Percentiles rank a stretch among this genome's conserved stretches.
These are phyloP conservation scores for Propithecus perrieri DNA, from an alignment of 2,797 vertebrate genomes.

Conservation along the genomic window DNA sequence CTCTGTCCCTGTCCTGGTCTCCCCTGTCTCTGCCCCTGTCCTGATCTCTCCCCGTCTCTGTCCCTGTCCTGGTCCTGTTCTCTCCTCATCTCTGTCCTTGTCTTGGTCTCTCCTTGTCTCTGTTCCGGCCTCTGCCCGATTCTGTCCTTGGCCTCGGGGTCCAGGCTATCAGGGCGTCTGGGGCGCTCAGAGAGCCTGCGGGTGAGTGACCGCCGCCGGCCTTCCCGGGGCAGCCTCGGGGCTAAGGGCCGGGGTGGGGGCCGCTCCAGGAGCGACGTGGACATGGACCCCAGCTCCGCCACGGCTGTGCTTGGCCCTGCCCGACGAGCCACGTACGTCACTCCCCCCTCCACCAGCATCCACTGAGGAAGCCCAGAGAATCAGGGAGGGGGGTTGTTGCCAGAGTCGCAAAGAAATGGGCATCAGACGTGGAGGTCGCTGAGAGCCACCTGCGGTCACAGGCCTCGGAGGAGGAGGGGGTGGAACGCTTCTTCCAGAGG, in stretches of 20 bases:
- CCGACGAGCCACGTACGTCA: conserved; percentile 81
- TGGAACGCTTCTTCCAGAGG: not conserved
- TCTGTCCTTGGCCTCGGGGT: conserved; percentile 69
- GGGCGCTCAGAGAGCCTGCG: conserved; percentile 94
- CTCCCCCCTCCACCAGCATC: not conserved
- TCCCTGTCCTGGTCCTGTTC: not conserved
- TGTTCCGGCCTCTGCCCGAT: conserved; percentile 49
- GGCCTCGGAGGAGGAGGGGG: conserved; percentile 72
- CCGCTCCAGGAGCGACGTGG: conserved; percentile 96
- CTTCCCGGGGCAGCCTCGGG: conserved; percentile 88
- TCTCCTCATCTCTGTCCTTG: not conserved
- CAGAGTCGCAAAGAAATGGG: not conserved
- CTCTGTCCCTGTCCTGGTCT: not conserved
- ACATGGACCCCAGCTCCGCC: conserved; percentile 89
- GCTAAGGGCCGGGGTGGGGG: conserved; percentile 91
- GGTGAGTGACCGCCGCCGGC: conserved; percentile 90
- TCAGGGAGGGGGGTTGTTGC: conserved; percentile 23
- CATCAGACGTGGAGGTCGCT: not conserved
- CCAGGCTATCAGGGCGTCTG: conserved; percentile 89
- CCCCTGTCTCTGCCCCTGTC: not conserved
- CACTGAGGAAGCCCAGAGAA: conserved; percentile 35
- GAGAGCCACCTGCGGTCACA: not conserved
- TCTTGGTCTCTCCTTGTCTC: not conserved
- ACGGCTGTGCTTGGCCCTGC: conserved; percentile 80
- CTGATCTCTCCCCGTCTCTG: not conserved